Evolutionary conservation across 2,797 vertebrate species (phyloP).

Genomic region (Epinephelus coioides): DNA sequence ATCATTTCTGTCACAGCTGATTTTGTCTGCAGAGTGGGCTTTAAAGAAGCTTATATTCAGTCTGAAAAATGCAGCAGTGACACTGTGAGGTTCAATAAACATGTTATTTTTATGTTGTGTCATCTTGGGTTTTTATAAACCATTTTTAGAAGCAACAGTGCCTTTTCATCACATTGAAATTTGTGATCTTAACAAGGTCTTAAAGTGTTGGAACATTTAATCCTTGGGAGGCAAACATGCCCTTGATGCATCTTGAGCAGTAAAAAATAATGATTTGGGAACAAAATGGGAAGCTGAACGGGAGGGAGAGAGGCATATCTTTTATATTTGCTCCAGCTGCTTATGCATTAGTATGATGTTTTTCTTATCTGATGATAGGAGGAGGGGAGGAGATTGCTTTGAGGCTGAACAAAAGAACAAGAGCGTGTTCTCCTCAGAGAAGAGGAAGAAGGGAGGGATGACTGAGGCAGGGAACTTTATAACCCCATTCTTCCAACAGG

Average conservation of each 20-base stretch:
- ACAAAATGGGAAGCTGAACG: constrained; percentile 23
- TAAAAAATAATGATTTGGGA: constrained; percentile 42
- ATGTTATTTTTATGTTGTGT: neutral
- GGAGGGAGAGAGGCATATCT: constrained; percentile 12
- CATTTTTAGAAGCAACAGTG: constrained; percentile 1
- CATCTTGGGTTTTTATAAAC: constrained; percentile 13
- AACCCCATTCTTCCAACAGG: constrained; percentile 39
- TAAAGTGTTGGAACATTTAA: constrained; percentile 15
- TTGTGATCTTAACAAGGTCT: constrained; percentile 39
- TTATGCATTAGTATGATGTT: constrained; percentile 39
- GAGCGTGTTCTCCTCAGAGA: constrained; percentile 56
- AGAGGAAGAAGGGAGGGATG: constrained; percentile 31
- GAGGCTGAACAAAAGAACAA: constrained; percentile 53
- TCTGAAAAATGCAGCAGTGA: neutral
- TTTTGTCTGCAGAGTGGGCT: neutral
- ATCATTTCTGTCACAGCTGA: neutral
- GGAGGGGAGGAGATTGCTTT: constrained; percentile 36
- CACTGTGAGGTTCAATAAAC: neutral
- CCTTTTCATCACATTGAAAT: constrained; percentile 12
- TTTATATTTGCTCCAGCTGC: constrained; percentile 29
- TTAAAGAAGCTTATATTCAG: constrained; percentile 10
- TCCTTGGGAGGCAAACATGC: constrained; percentile 28
- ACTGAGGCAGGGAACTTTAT: constrained; percentile 41
- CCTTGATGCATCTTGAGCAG: constrained; percentile 28
- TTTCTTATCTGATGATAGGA: constrained; percentile 47